These are phyloP conservation scores for Actinia equina DNA, from an alignment of 64 coral and sea anemone genomes.

Conservation along the genomic window DNA sequence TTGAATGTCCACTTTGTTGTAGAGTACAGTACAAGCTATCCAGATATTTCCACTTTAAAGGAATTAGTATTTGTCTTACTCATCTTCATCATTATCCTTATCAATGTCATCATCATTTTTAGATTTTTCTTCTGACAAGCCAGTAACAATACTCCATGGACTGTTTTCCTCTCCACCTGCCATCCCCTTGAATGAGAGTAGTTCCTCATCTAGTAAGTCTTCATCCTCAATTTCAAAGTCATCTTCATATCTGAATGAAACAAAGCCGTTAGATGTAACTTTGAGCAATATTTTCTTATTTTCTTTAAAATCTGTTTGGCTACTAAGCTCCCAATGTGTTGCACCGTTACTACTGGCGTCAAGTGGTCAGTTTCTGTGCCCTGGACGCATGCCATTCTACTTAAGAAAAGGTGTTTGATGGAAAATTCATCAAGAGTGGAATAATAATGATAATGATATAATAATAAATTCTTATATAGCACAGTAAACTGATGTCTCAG, in stretches of 20 bases:
- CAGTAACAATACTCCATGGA: slow-evolving; percentile 75
- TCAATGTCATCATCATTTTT: slow-evolving; percentile 21
- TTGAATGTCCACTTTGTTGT: background rate
- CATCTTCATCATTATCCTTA: background rate
- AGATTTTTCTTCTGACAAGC: slow-evolving; percentile 35
- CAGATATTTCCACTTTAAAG: background rate
- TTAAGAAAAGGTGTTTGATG: too few species aligned
- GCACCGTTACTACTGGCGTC: too few species aligned
- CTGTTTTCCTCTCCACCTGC: slow-evolving; percentile 36
- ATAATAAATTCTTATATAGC: too few species aligned
- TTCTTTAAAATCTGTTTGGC: background rate
- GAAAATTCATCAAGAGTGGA: too few species aligned
- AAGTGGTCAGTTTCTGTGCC: too few species aligned
- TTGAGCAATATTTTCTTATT: background rate
- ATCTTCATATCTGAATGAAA: slow-evolving; percentile 62
- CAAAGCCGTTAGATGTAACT: background rate
- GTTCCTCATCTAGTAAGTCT: slow-evolving; percentile 68
- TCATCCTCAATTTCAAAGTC: slow-evolving; percentile 87
- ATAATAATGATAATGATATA: too few species aligned
- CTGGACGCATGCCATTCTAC: too few species aligned
- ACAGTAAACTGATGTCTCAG: too few species aligned
- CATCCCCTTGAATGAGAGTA: slow-evolving; percentile 61
- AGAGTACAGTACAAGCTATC: background rate
- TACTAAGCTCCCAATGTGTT: background rate
- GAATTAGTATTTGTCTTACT: background rate